These are phyloP conservation scores for Bruchidius siliquastri DNA, from an alignment of 2,888 invertebrate species.

Conservation along the genomic window DNA sequence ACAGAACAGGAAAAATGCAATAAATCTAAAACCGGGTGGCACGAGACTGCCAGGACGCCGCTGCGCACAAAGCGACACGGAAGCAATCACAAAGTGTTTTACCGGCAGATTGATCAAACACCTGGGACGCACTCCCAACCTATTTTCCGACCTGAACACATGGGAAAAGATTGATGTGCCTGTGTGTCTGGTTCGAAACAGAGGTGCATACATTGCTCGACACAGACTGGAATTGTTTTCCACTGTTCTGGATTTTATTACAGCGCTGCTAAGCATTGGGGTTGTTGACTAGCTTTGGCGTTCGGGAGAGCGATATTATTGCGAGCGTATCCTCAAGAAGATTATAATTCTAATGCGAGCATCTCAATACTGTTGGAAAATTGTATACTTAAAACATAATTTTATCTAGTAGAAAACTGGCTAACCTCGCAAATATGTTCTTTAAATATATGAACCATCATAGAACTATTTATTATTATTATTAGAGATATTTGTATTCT, in stretches of 20 bases:
- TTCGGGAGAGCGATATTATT: neutral
- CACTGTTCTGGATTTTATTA: neutral
- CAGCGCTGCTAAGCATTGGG: neutral
- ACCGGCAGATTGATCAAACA: constrained; percentile 38
- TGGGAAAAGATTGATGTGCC: constrained; percentile 35
- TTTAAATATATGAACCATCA: no score
- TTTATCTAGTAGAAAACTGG: no score
- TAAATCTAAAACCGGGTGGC: neutral
- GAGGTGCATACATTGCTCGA: constrained; percentile 29
- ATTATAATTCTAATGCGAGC: no score
- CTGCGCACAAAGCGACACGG: constrained; percentile 19
- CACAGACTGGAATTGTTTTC: constrained; percentile 28
- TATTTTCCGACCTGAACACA: constrained; percentile 31
- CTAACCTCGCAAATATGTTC: no score
- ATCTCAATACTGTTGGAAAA: no score
- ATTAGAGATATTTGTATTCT: no score
- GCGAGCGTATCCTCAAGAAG: no score
- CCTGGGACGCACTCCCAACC: constrained; percentile 31
- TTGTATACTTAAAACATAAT: no score
- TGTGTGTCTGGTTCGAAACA: constrained; percentile 26
- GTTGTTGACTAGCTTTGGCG: neutral
- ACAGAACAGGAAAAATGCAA: neutral
- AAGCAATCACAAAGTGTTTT: constrained; percentile 35
- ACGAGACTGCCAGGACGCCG: neutral
- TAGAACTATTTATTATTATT: no score